Percentiles rank a stretch among this genome's conserved stretches.
These are phyloP conservation scores for Pollenia labialis DNA, from an alignment of 2,888 invertebrate genomes.

Conservation along the genomic window DNA sequence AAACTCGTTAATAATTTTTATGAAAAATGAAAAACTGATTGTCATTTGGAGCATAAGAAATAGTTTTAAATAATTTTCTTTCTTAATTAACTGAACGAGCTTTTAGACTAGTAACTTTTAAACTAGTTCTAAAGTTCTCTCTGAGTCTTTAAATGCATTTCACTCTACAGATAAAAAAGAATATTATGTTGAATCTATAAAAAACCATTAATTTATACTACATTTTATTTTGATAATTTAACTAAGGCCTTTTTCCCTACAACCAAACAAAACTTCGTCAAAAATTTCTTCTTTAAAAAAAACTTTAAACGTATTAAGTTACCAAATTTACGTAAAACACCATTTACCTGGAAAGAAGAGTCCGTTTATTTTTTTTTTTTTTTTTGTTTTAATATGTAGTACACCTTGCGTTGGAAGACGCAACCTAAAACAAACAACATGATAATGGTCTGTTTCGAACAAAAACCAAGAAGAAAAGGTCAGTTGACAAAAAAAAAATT, in stretches of 20 bases:
- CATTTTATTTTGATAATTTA: not conserved
- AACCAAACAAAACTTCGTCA: conserved; percentile 16
- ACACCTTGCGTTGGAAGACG: conserved; percentile 54
- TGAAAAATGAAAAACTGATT: too few species aligned
- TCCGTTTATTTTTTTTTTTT: not conserved
- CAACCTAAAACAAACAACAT: conserved; percentile 29
- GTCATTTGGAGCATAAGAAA: too few species aligned
- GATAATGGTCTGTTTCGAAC: conserved; percentile 22
- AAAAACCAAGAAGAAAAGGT: conserved; percentile 18
- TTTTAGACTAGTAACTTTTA: too few species aligned
- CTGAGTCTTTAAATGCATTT: too few species aligned
- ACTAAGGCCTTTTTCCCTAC: not conserved
- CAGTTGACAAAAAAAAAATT: conserved; percentile 30
- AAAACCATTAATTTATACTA: too few species aligned
- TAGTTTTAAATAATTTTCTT: too few species aligned
- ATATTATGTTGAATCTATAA: too few species aligned
- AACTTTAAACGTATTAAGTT: conserved; percentile 61
- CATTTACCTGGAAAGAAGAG: conserved; percentile 62
- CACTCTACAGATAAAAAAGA: too few species aligned
- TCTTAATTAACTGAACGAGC: too few species aligned
- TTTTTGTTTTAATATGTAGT: conserved; percentile 33
- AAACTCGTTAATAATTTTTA: too few species aligned
- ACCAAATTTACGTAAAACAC: conserved; percentile 65
- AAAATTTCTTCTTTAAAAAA: conserved; percentile 26
- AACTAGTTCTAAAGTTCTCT: too few species aligned